Base-by-base conservation (phyloP, 2,113 vertebrate genomes). In the Malurus elegans region DNA sequence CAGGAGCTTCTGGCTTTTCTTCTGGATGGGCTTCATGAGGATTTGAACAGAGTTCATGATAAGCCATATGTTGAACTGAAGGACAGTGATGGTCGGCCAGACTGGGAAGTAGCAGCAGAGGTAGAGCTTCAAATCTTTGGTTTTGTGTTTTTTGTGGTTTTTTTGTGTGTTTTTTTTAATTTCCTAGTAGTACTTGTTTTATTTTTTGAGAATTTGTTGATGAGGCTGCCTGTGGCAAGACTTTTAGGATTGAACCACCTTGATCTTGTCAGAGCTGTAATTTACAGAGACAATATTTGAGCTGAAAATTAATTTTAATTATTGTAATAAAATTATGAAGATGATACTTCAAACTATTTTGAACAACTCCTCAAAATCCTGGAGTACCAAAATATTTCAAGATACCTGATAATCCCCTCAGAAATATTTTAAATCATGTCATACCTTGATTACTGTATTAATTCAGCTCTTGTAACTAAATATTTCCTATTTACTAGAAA, bases 1-100 rank as follows among this genome's bases (percentile, higher is more conserved):
- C 99, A 99, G 96, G 99, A 99, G 96, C 99, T 99, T 44, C 97
- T 99, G 80, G 99, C 99, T 40, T 99, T 99, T 95, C 98, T 99
- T 69, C 97, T 99, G 95, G 99, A 99, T 80, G 99, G 99, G n/a
- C 99, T 99, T 25, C 99, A 99, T 19, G 99, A 99, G 97, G 99
- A 99, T 94, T 98, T 99, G 50, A 99, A 99, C 95, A 97, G 99
- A 54, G 99, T 99, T 66, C 99, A 99, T 12, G 99, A 99, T 60
- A 99, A 99, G 82, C 99, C 99, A 3, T 99, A 99, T 8, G 99
- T 99, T 40, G 99, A 99, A 71, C 98, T 99, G 85, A 99, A 99
- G 95, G 99, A 99, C 97, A 99, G 99, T 18, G 98, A 99, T 48
- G 99, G 99, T 5, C 98, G 99, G 50, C 99, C 99, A 6, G 99